Evolutionary conservation across 2,888 invertebrate species (phyloP), one percentile per base, ranked within the genome.

Genomic region (Cataglyphis cursor): DNA sequence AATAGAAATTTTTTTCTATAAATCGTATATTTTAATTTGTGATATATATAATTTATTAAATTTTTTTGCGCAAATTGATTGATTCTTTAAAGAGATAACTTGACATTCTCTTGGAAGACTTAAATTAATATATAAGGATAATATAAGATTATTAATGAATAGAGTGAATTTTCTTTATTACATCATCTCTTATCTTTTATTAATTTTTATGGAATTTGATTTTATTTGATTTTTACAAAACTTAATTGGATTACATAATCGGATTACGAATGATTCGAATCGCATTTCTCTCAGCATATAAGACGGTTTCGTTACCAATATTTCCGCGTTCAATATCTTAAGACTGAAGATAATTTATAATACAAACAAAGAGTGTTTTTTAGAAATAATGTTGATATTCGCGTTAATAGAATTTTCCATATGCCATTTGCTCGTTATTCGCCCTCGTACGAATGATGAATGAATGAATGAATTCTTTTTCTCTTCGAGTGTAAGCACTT

Each of bases 391-490:
- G 18, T 21, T 18, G 57, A 81, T 74, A 78, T 62, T 76, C 70
- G 62, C 57, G 66, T 61, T 82, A 81, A 76, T 87, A 90, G 84
- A 90, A 90, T 84, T 87, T 90, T 88, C 86, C 85, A 90, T 73
- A 38, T 82, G 74, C 41, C 54, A 68, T 61, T 82, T 75, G 64
- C 21, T 86, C 48, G 74, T 31, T 66, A 82, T 68, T 44, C 51
- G 59, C 9, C 61, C 35, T 61, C 66, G 61, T 41, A n/a, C 80
- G 64, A 74, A 41, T 74, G 83, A 83, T 82, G 81, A 83, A 83
- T 89, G 85, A 89, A 89, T 89, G 88, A 89, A 89, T 51, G 72
- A 87, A 78, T 83, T 83, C 76, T 86, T 88, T 59, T 31, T 81
- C 57, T 68, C 73, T 54, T 83, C 78, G 62, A 87, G 83, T 61